Base-by-base conservation (phyloP, 2,797 vertebrate species). In the Balearica regulorum region DNA sequence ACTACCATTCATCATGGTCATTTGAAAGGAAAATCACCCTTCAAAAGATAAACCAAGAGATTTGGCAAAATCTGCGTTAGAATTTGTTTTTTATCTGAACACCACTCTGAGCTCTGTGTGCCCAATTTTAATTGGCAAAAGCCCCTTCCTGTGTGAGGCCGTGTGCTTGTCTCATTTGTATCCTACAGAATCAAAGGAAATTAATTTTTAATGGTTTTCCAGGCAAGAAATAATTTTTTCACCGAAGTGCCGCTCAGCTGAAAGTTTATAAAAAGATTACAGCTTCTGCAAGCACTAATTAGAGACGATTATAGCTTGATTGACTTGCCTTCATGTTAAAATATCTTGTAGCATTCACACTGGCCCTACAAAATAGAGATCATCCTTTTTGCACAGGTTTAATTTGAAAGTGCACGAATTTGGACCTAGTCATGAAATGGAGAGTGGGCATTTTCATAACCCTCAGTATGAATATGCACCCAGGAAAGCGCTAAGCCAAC, bases 301-400 rank as follows among this genome's bases (percentile, higher is more conserved):
- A 97, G 87, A 87, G 28, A 51, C 57, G n/a, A 97, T 98, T 97
- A 97, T 22, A 95, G 89, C 95, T 90, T 96, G 97, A 97, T 29
- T 97, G 93, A 95, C 95, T 96, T 93, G 89, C 58, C 91, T 68
- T 58, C 35, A 15, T 44, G 68, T 54, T 95, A 69, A 94, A 93
- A 94, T 62, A 91, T 48, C 86, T 91, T 91, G 84, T 35, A 97
- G 90, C 92, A 61, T 39, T 91, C 55, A 29, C 82, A 70, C 37
- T 94, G 94, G 80, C 92, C 92, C 95, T 94, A 75, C 21, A 41
- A 83, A 96, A 94, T 39, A 88, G 84, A 93, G 95, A 96, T 87
- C 85, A 82, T 21, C 61, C 17, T 39, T 46, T 44, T 69, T 64
- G 83, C 73, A 55, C 39, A 48, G 49, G n/a, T 90, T 79, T 61